Conservation (phyloP, 1,140 invertebrate species). For the Drosophila tristis region DNA sequence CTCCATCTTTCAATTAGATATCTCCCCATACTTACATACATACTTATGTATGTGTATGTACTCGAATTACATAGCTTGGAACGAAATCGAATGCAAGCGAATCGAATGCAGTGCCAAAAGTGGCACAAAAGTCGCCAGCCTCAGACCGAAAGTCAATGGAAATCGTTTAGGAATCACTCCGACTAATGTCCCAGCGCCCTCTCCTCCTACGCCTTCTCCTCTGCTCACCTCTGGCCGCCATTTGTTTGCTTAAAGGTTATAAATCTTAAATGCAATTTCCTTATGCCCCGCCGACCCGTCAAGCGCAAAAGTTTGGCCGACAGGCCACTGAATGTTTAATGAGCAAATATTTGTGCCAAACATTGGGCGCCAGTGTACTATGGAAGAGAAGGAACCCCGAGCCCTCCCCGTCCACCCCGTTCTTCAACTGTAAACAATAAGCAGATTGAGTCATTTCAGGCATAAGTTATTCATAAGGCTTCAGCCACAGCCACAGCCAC, state of each 20-base stretch:
- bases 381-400: constrained; percentile 13
- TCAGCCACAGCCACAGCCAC: background rate
- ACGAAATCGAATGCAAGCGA: too few species aligned
- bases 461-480: constrained; percentile 45
- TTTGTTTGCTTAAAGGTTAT: constrained; percentile 50
- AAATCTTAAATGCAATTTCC: constrained; percentile 77
- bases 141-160: too few species aligned
- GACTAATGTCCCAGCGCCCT: background rate
- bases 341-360: constrained; percentile 58
- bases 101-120: too few species aligned
- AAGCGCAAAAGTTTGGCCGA: constrained; percentile 40
- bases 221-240: constrained; percentile 1
- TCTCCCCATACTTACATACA: too few species aligned
- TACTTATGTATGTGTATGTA: too few species aligned
- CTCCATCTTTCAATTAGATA: background rate
- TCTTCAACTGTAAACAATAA: constrained; percentile 39
- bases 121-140: too few species aligned
- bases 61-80: too few species aligned
- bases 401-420: background rate
- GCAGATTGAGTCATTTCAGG: constrained; percentile 46
- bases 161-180: background rate
- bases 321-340: constrained; percentile 54
- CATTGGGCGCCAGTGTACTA: constrained; percentile 18
- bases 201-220: too few species aligned
- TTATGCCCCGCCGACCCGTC: constrained; percentile 21